A percentile compares a stretch with the other conserved stretches of the same genome.
Conservation (phyloP, 1,140 invertebrate genomes). For the Melitaea cinxia region DNA sequence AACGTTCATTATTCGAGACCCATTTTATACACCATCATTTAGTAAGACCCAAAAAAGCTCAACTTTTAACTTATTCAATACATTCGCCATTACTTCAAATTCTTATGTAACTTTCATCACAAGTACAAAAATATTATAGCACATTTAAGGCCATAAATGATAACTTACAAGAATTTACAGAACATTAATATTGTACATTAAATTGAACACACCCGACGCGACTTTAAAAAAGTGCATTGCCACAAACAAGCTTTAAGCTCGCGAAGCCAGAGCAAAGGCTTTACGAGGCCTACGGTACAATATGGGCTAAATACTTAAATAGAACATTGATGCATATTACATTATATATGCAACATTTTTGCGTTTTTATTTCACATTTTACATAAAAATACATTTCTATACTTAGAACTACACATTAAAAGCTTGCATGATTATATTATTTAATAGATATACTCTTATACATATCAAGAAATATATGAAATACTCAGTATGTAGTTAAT, state of each 20-base stretch:
- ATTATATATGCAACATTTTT: neutral
- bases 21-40: slow-evolving; percentile 9
- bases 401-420: too few relatives aligned
- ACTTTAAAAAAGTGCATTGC: slow-evolving; percentile 53
- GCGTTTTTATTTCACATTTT: too few relatives aligned
- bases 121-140: neutral
- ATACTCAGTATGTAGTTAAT: too few relatives aligned
- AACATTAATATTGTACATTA: too few relatives aligned
- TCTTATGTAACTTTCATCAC: neutral
- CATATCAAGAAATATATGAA: neutral
- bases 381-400: too few relatives aligned
- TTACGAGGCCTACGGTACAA: slow-evolving; percentile 44
- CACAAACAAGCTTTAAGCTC: slow-evolving; percentile 54
- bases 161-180: too few relatives aligned
- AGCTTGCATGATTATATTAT: too few relatives aligned
- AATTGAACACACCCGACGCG: slow-evolving; percentile 46
- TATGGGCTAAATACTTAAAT: slow-evolving; percentile 41
- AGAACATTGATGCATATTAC: slow-evolving; percentile 12
- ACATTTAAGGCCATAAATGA: neutral
- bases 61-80: neutral
- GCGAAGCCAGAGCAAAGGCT: slow-evolving; percentile 48
- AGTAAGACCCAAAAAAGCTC: slow-evolving; percentile 14
- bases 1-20: slow-evolving; percentile 37
- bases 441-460: neutral
- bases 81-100: neutral